These are phyloP conservation scores for Buceros bicornis DNA, from an alignment of 2,797 vertebrate species.

Conservation along the genomic window DNA sequence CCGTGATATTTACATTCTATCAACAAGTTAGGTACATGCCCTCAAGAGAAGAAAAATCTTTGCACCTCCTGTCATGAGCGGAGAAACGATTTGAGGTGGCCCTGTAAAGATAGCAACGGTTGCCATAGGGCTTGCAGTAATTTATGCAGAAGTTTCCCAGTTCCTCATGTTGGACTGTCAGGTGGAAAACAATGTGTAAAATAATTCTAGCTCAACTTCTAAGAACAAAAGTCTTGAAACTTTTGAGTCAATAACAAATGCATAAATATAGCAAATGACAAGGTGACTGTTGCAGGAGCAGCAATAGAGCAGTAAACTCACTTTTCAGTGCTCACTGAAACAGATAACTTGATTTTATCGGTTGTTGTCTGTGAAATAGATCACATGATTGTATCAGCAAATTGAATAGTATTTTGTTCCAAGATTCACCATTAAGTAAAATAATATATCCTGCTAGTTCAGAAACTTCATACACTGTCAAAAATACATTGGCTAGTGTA, in stretches of 20 bases:
- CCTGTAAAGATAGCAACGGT: not conserved
- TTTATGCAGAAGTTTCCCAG: not conserved
- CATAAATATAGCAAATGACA: not conserved
- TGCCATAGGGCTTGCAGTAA: not conserved
- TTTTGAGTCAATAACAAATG: not conserved
- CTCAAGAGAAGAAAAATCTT: constrained; percentile 28
- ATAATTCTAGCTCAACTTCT: not conserved
- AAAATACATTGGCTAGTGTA: not conserved
- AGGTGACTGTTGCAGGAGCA: not conserved
- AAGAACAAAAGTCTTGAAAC: not conserved
- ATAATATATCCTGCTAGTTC: not conserved
- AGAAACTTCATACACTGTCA: not conserved
- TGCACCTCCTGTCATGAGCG: not conserved
- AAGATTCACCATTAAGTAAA: not conserved
- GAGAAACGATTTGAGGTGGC: constrained; percentile 36
- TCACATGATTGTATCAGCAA: not conserved
- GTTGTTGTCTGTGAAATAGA: not conserved
- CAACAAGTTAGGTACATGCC: not conserved
- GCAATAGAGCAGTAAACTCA: not conserved
- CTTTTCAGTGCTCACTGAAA: not conserved
- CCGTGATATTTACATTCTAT: constrained; percentile 18
- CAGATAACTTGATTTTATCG: not conserved
- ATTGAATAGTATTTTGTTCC: not conserved
- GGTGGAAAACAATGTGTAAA: not conserved
- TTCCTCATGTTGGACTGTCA: not conserved